Evolutionary conservation across 2,113 vertebrate species (phyloP), one percentile per base, ranked within the genome.

Genomic region (Telmatochromis brachygnathus): DNA sequence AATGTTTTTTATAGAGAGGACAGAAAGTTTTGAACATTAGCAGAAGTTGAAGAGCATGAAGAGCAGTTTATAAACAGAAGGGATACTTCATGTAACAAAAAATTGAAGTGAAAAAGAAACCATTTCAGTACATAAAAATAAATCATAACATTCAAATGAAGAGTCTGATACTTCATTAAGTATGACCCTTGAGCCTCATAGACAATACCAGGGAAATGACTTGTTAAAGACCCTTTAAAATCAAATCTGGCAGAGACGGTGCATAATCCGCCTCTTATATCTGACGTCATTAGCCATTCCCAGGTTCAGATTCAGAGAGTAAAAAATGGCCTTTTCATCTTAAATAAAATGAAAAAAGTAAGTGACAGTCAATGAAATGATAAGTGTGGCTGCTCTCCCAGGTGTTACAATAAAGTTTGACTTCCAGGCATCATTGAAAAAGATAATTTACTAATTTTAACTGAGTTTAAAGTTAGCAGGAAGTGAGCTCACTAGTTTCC

Each of bases 351-450:
- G 17, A 37, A 65, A 65, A 65, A 65, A n/a, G 30, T 7, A n/a
- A 65, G 1, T 7, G 60, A n/a, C 2, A 3, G 30, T 65, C 30
- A 65, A 35, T 65, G 5, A 35, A 65, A 65, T 5, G 6, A 12
- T 65, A 65, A n/a, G 30, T 65, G 60, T 35, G 60, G 10, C 60
- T 65, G 60, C 60, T 65, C 60, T 65, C 30, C 30, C 60, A 65
- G 30, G 30, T 65, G 30, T 65, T 65, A 35, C 30, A 62, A 35
- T 62, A 35, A 7, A 3, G 10, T 65, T n/a, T 35, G 30, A n/a
- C 17, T 5, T 62, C 58, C 9, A 35, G 17, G 10, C 60, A 35
- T 65, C 17, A 65, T 0, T 62, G 30, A 62, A 62, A 65, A 65
- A 65, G 30, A n/a, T 2, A 7, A 65, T 65, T 65, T 65, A 65